A percentile compares a stretch with the other conserved stretches of the same genome.
These are phyloP conservation scores for Strigops habroptila DNA, from an alignment of 2,113 vertebrate species.

Conservation along the genomic window DNA sequence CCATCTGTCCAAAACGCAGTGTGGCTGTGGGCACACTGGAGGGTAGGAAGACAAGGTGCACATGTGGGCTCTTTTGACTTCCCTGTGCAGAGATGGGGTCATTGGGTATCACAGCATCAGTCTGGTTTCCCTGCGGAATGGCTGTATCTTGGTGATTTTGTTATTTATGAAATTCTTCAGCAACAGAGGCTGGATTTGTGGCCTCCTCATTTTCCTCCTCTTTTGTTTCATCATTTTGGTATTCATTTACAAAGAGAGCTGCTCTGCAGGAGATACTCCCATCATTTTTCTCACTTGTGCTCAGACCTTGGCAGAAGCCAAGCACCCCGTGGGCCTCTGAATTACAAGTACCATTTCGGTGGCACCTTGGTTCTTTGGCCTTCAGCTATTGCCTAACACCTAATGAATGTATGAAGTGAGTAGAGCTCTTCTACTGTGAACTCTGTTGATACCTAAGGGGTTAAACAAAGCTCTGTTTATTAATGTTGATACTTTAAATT, in stretches of 20 bases:
- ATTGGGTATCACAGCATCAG: not conserved
- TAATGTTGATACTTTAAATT: not conserved
- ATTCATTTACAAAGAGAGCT: not conserved
- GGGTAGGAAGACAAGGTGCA: not conserved
- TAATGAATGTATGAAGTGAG: not conserved
- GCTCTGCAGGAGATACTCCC: not conserved
- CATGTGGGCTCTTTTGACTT: not conserved
- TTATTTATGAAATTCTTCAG: not conserved
- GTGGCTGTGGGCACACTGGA: not conserved
- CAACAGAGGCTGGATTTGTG: not conserved
- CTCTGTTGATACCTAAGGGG: not conserved
- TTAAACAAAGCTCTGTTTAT: slow-evolving; percentile 7
- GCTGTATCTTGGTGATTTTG: not conserved
- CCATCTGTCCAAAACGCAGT: not conserved
- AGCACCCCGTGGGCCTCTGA: not conserved
- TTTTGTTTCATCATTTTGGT: not conserved
- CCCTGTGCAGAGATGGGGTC: not conserved
- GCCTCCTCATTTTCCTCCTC: not conserved
- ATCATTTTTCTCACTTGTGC: not conserved
- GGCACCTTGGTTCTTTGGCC: not conserved
- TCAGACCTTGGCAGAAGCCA: not conserved
- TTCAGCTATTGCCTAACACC: not conserved
- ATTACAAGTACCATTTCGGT: not conserved
- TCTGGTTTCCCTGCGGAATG: not conserved
- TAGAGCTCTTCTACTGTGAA: not conserved